Conservation (phyloP, 2,888 invertebrate species). For the Rhabditoides inermis region DNA sequence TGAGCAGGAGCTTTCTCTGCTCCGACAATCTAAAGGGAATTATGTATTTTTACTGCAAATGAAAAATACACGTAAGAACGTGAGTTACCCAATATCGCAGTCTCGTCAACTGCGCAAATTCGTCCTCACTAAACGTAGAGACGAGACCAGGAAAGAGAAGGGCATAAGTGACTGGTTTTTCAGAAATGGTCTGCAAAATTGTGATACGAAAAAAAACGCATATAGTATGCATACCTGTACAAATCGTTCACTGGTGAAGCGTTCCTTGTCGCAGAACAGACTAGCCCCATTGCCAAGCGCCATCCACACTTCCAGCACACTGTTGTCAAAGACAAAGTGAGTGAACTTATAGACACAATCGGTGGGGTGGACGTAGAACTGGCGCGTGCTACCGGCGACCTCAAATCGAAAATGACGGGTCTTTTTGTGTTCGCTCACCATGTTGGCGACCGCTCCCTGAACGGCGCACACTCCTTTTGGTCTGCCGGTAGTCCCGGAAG, state of each 20-base stretch:
- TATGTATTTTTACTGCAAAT: no score
- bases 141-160: slow-evolving; percentile 33
- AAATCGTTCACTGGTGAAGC: slow-evolving; percentile 24
- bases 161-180: slow-evolving; percentile 28
- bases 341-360: slow-evolving; percentile 26
- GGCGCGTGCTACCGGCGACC: slow-evolving; percentile 11
- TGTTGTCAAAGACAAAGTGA: slow-evolving; percentile 43
- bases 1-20: slow-evolving; percentile 32
- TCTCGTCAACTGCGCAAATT: slow-evolving; percentile 10
- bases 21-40: no score
- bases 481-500: slow-evolving; percentile 49
- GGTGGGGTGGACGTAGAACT: slow-evolving; percentile 8
- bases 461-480: slow-evolving; percentile 40
- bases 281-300: slow-evolving; percentile 22
- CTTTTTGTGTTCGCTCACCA: no score
- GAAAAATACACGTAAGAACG: no score
- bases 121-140: slow-evolving; percentile 11
- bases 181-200: no score
- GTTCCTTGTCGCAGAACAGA: slow-evolving; percentile 13
- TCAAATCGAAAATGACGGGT: no score
- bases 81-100: slow-evolving; percentile 42
- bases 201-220: no score
- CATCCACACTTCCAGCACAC: slow-evolving; percentile 37
- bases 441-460: slow-evolving; percentile 26
- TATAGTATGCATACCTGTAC: no score